These are phyloP conservation scores for Marasmarcha lunaedactyla DNA, from an alignment of 2,888 invertebrate species.

Conservation along the genomic window DNA sequence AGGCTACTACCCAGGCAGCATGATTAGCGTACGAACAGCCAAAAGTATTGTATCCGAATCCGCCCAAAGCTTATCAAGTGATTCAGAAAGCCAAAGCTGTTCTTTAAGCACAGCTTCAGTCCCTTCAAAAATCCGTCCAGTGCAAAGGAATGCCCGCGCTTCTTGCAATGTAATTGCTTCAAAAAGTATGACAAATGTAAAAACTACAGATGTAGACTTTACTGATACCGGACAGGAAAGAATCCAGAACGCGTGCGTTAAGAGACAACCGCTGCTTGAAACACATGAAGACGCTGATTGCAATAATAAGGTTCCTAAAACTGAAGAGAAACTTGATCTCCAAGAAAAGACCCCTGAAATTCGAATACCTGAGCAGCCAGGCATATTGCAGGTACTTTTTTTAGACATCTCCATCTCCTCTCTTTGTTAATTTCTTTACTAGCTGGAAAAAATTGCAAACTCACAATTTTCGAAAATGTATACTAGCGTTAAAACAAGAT, in stretches of 20 bases:
- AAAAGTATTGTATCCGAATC: constrained; percentile 74
- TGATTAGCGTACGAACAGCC: constrained; percentile 73
- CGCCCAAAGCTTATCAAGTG: constrained; percentile 75
- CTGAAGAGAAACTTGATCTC: constrained; percentile 40
- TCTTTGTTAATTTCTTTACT: too few species aligned
- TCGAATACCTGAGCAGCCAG: constrained; percentile 53
- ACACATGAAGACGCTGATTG: constrained; percentile 53
- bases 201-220: constrained; percentile 57
- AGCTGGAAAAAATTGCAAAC: too few species aligned
- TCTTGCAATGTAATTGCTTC: constrained; percentile 63
- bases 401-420: neutral
- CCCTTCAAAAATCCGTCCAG: constrained; percentile 67
- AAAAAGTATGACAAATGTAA: constrained; percentile 74
- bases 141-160: constrained; percentile 43
- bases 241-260: constrained; percentile 45
- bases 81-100: constrained; percentile 71
- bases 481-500: too few species aligned
- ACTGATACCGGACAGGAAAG: constrained; percentile 53
- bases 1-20: constrained; percentile 72
- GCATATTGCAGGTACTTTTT: constrained; percentile 74
- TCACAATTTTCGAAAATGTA: too few species aligned
- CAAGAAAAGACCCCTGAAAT: constrained; percentile 31
- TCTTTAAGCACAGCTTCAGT: constrained; percentile 58
- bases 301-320: constrained; percentile 64
- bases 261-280: constrained; percentile 60